Evolutionary conservation across 2,797 vertebrate genomes (phyloP).

Genomic region (Myoxocephalus aenaeus): DNA sequence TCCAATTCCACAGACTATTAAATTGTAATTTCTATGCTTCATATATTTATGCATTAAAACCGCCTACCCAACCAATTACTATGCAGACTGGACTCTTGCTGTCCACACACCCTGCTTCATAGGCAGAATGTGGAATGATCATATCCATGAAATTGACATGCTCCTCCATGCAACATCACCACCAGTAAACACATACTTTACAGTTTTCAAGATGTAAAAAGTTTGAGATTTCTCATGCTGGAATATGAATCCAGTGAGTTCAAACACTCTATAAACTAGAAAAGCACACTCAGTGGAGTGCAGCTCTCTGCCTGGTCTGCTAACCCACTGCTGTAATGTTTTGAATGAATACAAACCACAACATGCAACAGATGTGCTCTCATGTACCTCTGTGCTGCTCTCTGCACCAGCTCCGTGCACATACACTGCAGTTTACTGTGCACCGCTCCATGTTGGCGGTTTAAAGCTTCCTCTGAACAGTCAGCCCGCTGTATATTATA

Average conservation of each 20-base stretch:
- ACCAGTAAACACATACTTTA: not conserved
- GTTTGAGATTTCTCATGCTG: not conserved
- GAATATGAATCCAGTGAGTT: not conserved
- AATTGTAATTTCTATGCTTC: conserved; percentile 71
- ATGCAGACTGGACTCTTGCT: conserved; percentile 54
- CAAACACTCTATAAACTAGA: not conserved
- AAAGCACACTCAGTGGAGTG: not conserved
- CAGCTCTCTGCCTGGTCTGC: not conserved
- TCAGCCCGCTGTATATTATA: too few relatives aligned
- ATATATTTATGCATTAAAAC: conserved; percentile 73
- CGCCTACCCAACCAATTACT: conserved; percentile 64
- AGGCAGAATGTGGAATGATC: conserved; percentile 36
- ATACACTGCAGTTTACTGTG: too few relatives aligned
- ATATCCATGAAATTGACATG: conserved; percentile 38
- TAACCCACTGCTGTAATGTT: too few relatives aligned
- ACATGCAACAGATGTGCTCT: too few relatives aligned
- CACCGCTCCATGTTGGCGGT: too few relatives aligned
- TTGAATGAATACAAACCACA: too few relatives aligned
- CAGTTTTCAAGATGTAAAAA: not conserved
- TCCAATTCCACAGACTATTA: conserved; percentile 76
- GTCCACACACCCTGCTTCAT: conserved; percentile 41
- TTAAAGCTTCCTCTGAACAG: too few relatives aligned
- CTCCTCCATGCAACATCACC: conserved; percentile 11
- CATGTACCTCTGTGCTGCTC: too few relatives aligned
- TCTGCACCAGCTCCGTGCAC: too few relatives aligned